Evolutionary conservation across 2,797 vertebrate species (phyloP).

Genomic region (Pampus argenteus): DNA sequence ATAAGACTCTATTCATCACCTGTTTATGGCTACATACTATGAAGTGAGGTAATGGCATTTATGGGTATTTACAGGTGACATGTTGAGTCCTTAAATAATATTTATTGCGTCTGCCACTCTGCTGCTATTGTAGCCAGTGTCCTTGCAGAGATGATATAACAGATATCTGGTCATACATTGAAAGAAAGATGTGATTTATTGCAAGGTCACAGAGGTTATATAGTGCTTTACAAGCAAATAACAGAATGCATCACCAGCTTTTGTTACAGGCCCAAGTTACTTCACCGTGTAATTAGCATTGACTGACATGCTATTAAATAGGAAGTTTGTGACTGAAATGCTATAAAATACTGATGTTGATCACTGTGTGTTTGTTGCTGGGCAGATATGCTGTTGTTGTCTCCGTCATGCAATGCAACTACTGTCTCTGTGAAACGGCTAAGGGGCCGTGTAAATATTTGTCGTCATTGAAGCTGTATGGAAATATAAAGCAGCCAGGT

Average conservation of each 20-base stretch:
- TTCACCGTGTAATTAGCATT: constrained; percentile 60
- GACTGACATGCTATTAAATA: constrained; percentile 65
- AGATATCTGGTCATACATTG: constrained; percentile 69
- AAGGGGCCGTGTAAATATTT: constrained; percentile 94
- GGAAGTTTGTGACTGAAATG: constrained; percentile 62
- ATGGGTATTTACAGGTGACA: constrained; percentile 85
- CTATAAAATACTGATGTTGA: constrained; percentile 67
- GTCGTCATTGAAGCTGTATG: constrained; percentile 87
- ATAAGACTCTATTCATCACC: constrained; percentile 97
- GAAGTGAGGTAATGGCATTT: constrained; percentile 86
- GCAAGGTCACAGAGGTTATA: constrained; percentile 75
- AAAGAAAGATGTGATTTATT: constrained; percentile 72
- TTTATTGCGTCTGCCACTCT: constrained; percentile 81
- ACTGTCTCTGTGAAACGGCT: too few relatives aligned
- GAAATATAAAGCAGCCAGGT: constrained; percentile 57
- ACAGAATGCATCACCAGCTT: constrained; percentile 53
- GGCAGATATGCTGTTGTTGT: constrained; percentile 89
- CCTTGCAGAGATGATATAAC: constrained; percentile 79
- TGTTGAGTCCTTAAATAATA: constrained; percentile 82
- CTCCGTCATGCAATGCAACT: constrained; percentile 87
- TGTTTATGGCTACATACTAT: constrained; percentile 88
- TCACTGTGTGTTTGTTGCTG: constrained; percentile 84
- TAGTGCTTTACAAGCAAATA: constrained; percentile 87
- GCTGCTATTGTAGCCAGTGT: constrained; percentile 66
- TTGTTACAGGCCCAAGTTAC: constrained; percentile 50